These are phyloP conservation scores for Pharmacophagus antenor DNA, from an alignment of 2,888 invertebrate genomes.

Conservation along the genomic window DNA sequence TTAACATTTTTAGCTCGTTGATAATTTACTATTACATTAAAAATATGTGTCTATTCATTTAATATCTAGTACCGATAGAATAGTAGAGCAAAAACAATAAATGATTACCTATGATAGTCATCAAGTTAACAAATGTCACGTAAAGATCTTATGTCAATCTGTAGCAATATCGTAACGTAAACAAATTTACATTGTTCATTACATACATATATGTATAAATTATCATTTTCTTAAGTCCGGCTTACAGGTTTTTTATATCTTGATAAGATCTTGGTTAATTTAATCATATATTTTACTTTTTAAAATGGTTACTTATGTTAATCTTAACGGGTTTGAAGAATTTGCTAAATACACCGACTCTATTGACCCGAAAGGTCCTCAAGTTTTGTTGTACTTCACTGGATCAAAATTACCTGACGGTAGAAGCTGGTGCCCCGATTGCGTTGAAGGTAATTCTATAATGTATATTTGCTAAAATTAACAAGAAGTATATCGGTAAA, in stretches of 20 bases:
- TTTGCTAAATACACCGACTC: slow-evolving; percentile 80
- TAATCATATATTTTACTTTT: background rate
- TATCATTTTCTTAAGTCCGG: background rate
- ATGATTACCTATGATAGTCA: background rate
- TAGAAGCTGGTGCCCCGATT: slow-evolving; percentile 94
- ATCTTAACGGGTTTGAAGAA: slow-evolving; percentile 82
- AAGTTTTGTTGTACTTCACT: slow-evolving; percentile 81
- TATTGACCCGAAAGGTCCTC: slow-evolving; percentile 65
- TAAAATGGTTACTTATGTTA: slow-evolving; percentile 52
- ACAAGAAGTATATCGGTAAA: background rate
- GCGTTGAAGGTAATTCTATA: slow-evolving; percentile 85
- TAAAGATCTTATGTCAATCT: background rate
- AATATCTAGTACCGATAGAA: too few species aligned
- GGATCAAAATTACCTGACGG: slow-evolving; percentile 84
- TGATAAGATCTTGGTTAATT: background rate
- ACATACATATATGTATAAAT: too few species aligned
- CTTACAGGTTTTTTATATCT: background rate
- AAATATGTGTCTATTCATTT: too few species aligned
- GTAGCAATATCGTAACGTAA: background rate
- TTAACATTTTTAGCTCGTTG: too few species aligned
- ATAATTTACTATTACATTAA: too few species aligned
- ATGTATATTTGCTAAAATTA: background rate
- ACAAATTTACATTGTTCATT: background rate
- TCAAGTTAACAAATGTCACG: background rate
- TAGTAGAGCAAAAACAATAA: background rate